Evolutionary conservation across 2,888 invertebrate genomes (phyloP).

Genomic region (Himalopsyche tibetana): DNA sequence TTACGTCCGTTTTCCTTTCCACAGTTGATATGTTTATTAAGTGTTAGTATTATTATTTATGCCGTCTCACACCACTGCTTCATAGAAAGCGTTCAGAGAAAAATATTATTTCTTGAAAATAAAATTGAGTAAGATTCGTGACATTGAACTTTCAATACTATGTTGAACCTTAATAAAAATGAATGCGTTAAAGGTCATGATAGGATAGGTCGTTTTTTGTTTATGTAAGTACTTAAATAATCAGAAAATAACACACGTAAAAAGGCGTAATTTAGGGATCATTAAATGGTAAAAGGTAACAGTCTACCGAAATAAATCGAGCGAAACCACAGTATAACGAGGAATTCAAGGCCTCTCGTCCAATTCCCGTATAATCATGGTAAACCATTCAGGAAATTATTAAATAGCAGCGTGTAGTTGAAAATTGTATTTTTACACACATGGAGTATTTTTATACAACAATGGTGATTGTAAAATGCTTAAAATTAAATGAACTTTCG

Average conservation of each 20-base stretch:
- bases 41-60: too few relatives aligned
- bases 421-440: neutral
- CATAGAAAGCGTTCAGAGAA: too few relatives aligned
- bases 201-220: neutral
- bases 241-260: neutral
- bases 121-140: too few relatives aligned
- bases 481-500: too few relatives aligned
- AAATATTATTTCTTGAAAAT: too few relatives aligned
- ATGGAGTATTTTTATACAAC: too few relatives aligned
- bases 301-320: neutral
- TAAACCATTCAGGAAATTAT: neutral
- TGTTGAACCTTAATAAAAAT: neutral
- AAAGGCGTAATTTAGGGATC: neutral
- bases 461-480: too few relatives aligned
- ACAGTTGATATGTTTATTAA: too few relatives aligned
- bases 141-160: too few relatives aligned
- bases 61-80: too few relatives aligned
- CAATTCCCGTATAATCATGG: neutral
- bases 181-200: neutral
- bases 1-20: too few relatives aligned
- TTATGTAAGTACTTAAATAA: neutral
- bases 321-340: neutral
- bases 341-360: neutral
- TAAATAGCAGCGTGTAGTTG: neutral
- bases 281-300: neutral